phyloP scores from a whole-genome alignment of 2,888 invertebrate genomes.

The Trilocha varians region DNA sequence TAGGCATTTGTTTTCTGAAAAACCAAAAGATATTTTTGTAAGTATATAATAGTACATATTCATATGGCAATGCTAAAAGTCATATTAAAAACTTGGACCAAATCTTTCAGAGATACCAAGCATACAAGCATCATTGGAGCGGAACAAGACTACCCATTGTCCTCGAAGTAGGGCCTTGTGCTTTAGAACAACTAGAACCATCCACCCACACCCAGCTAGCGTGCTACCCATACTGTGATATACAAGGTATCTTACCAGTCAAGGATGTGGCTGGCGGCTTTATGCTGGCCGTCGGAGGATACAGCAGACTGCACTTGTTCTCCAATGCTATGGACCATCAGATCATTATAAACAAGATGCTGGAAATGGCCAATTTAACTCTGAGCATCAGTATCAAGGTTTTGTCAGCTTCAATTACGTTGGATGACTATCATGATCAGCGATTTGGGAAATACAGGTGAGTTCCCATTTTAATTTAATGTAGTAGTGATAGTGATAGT shows the following conservation, averaged over 20 bases:
- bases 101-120: constrained; percentile 81
- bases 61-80: too few species aligned
- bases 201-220: constrained; percentile 87
- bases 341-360: constrained; percentile 88
- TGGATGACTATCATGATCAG: constrained; percentile 89
- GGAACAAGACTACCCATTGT: constrained; percentile 90
- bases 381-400: constrained; percentile 89
- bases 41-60: too few species aligned
- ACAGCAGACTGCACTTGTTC: constrained; percentile 93
- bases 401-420: constrained; percentile 84
- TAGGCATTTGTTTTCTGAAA: constrained; percentile 85
- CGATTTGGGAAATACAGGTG: constrained; percentile 95
- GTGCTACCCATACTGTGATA: constrained; percentile 60
- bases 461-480: constrained; percentile 11
- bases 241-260: constrained; percentile 75
- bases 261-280: constrained; percentile 94
- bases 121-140: constrained; percentile 97
- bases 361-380: constrained; percentile 85
- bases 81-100: too few species aligned
- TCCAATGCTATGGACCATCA: constrained; percentile 85
- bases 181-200: constrained; percentile 93
- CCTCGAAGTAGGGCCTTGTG: constrained; percentile 93
- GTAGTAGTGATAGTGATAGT: background rate
- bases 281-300: constrained; percentile 92
- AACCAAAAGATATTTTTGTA: constrained; percentile 84